Conservation (phyloP, 2,797 vertebrate species). For the Heteromormyrus szaboi region DNA sequence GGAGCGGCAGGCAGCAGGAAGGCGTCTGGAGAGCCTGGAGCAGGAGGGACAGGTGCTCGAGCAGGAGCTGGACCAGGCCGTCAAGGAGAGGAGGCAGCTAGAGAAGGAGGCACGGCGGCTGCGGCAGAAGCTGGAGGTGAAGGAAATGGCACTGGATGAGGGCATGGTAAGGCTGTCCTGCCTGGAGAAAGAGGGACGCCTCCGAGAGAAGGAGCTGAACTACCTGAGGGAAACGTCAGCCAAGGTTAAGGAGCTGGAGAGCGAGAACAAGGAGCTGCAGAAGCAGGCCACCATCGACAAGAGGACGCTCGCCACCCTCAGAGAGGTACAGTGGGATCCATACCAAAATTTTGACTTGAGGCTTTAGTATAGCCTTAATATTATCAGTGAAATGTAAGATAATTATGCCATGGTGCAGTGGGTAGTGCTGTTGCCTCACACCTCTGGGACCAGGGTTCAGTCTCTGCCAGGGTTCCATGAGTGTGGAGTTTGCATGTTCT, state of each 20-base stretch:
- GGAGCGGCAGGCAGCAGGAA: conserved; percentile 76
- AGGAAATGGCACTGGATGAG: conserved; percentile 84
- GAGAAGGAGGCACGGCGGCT: conserved; percentile 88
- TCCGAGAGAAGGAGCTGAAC: conserved; percentile 73
- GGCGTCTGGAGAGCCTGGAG: conserved; percentile 80
- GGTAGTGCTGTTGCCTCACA: neutral
- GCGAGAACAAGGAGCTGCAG: conserved; percentile 81
- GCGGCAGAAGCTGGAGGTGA: conserved; percentile 78
- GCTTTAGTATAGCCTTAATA: neutral
- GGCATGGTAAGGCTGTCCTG: conserved; percentile 73
- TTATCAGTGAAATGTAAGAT: neutral
- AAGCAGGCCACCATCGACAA: conserved; percentile 88
- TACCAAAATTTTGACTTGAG: neutral
- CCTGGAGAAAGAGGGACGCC: conserved; percentile 82
- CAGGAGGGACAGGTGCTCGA: conserved; percentile 77
- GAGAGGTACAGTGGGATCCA: conserved; percentile 63
- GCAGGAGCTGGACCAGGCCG: conserved; percentile 74
- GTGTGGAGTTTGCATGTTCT: neutral
- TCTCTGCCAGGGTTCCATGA: neutral
- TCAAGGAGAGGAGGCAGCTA: conserved; percentile 84
- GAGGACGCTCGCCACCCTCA: conserved; percentile 78
- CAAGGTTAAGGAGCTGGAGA: conserved; percentile 78
- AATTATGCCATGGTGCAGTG: neutral
- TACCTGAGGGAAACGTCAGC: conserved; percentile 74
- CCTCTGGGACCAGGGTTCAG: neutral